Evolutionary conservation across 2,113 vertebrate genomes (phyloP).

Genomic region (Eptesicus fuscus): DNA sequence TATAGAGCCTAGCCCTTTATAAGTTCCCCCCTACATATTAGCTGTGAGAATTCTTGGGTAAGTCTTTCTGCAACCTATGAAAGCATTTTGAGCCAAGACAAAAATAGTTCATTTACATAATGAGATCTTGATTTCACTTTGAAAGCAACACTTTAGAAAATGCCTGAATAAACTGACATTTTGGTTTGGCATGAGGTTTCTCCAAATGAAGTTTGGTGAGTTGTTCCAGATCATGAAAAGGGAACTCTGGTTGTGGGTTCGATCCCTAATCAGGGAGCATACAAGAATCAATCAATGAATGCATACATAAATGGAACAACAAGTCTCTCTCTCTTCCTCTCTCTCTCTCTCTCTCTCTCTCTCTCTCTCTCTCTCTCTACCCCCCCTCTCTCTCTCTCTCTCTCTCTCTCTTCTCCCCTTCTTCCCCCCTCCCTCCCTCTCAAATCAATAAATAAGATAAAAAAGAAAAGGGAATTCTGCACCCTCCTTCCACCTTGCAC

Average conservation of each 20-base stretch:
- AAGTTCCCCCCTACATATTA: too few relatives aligned
- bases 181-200: neutral
- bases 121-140: neutral
- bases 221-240: neutral
- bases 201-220: neutral
- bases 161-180: neutral
- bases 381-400: neutral
- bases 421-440: neutral
- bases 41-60: neutral
- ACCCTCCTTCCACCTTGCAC: neutral
- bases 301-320: neutral
- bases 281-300: neutral
- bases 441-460: neutral
- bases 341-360: too few relatives aligned
- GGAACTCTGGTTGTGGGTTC: neutral
- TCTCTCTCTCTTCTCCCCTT: too few relatives aligned
- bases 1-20: neutral
- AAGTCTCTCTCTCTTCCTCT: neutral
- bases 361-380: too few relatives aligned
- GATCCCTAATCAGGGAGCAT: neutral
- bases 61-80: neutral
- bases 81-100: neutral
- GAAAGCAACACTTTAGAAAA: neutral
- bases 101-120: neutral
- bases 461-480: neutral